Conservation (phyloP, 1,140 invertebrate genomes). For the Temnothorax nylanderi region DNA sequence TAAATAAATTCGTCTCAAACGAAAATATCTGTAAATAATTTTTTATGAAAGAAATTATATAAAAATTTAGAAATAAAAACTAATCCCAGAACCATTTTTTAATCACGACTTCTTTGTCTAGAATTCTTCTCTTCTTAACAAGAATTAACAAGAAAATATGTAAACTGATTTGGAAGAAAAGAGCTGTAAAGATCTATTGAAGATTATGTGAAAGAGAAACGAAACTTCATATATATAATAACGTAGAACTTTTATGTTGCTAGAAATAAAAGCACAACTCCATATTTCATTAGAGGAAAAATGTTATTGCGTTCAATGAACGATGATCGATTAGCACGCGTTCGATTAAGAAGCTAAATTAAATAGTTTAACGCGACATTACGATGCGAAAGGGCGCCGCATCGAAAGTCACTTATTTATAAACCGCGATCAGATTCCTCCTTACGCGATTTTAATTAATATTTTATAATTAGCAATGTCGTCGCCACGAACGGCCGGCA, state of each 20-base stretch:
- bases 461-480: constrained; percentile 79
- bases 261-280: neutral
- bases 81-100: neutral
- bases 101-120: neutral
- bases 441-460: constrained; percentile 77
- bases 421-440: constrained; percentile 75
- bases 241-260: neutral
- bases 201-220: neutral
- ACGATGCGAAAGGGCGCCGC: neutral
- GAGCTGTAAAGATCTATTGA: neutral
- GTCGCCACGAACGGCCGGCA: constrained; percentile 34
- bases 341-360: constrained; percentile 13
- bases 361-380: constrained; percentile 28
- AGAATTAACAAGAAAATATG: neutral
- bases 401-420: constrained; percentile 73
- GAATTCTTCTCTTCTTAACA: neutral
- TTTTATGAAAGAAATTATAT: too few species aligned
- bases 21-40: neutral
- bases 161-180: neutral
- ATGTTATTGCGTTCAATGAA: constrained; percentile 13
- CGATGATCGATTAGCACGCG: neutral
- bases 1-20: neutral
- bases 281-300: neutral
- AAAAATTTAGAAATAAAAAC: neutral
- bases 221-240: neutral